Conservation (phyloP, 2,888 invertebrate species). For the Hipparchia sbordonii region DNA sequence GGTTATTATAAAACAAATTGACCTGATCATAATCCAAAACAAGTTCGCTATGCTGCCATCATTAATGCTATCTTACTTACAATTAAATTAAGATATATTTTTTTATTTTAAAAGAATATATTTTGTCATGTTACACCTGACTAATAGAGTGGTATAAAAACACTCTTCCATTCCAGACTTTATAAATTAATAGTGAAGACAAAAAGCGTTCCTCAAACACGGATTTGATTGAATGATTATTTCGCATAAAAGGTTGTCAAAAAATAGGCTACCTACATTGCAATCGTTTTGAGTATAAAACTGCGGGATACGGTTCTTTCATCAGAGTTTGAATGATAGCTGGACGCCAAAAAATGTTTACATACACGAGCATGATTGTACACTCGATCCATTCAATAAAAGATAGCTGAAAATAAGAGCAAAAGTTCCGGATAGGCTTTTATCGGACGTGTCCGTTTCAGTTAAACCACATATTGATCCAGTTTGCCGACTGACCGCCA, state of each 20-base stretch:
- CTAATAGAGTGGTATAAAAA: too few species aligned
- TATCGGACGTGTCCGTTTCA: conserved; percentile 31
- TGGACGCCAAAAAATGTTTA: conserved; percentile 12
- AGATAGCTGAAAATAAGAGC: conserved; percentile 26
- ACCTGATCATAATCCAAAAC: not conserved
- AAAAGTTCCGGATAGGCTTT: conserved; percentile 26
- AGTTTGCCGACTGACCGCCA: conserved; percentile 25
- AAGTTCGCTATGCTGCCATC: too few species aligned
- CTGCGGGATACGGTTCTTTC: not conserved
- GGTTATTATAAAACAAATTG: not conserved
- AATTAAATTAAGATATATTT: too few species aligned
- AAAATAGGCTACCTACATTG: not conserved
- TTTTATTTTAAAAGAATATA: too few species aligned
- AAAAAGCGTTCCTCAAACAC: not conserved
- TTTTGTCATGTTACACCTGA: too few species aligned
- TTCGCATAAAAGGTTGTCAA: not conserved
- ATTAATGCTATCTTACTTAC: too few species aligned
- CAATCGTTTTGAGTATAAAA: not conserved
- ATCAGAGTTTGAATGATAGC: conserved; percentile 10
- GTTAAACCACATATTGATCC: conserved; percentile 31
- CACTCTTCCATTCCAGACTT: too few species aligned
- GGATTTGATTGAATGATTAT: not conserved
- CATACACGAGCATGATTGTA: conserved; percentile 15
- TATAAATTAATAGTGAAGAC: too few species aligned
- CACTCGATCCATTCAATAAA: conserved; percentile 21